Percentiles rank a stretch among this genome's conserved stretches.
phyloP scores from a whole-genome alignment of 2,888 invertebrate species.

The Leptopterna dolabrata region DNA sequence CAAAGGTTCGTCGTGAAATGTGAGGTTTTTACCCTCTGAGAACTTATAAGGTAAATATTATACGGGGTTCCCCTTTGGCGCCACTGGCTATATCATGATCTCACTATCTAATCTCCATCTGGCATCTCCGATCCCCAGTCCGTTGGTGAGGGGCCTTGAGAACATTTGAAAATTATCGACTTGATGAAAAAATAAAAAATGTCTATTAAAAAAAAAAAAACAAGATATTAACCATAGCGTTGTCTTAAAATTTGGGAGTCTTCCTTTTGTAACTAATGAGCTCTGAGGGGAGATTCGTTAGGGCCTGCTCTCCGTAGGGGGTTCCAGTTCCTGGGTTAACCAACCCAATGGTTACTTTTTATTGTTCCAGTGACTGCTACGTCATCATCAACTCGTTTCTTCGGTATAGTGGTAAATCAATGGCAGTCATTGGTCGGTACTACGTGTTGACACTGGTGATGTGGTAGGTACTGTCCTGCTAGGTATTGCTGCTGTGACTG shows the following conservation, averaged over 20 bases:
- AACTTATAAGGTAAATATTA: not conserved
- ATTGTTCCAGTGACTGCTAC: not conserved
- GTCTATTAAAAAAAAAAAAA: not conserved
- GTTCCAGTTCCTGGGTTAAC: not conserved
- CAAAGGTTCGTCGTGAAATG: not conserved
- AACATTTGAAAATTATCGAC: constrained; percentile 2
- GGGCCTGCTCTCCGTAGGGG: not conserved
- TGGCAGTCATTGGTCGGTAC: no score
- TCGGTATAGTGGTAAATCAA: no score
- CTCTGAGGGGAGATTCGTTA: not conserved
- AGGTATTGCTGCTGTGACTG: no score
- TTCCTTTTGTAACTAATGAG: not conserved
- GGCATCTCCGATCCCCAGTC: not conserved
- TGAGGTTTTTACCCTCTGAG: not conserved
- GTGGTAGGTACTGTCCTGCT: no score
- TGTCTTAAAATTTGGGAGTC: not conserved
- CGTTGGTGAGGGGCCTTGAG: not conserved
- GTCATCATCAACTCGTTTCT: not conserved
- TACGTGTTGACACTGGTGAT: no score
- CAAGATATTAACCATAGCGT: not conserved
- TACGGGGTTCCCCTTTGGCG: not conserved
- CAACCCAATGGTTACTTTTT: not conserved
- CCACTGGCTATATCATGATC: not conserved
- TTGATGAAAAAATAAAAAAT: not conserved
- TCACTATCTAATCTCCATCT: not conserved